Evolutionary conservation across 2,888 invertebrate species (phyloP), one percentile per base, ranked within the genome.

Genomic region (Temnothorax ravouxi): DNA sequence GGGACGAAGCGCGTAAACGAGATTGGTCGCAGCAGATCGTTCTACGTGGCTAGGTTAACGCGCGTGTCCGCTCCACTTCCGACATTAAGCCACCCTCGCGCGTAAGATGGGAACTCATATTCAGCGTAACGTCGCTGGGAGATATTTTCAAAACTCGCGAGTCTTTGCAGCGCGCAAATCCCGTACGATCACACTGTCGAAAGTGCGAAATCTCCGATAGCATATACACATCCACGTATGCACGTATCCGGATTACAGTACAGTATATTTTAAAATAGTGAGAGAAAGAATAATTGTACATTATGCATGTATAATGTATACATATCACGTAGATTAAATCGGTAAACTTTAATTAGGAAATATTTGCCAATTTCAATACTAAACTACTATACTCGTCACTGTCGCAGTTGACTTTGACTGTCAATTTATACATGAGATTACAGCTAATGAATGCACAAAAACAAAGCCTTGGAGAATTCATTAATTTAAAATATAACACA

Each of bases 41-140:
- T 91, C 92, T 91, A 91, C 90, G 86, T 87, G 88, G 91, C 86
- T 88, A 88, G 69, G 66, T 69, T 86, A 84, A 89, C 84, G 90
- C 88, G 87, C 91, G 89, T 89, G 91, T 92, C 85, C 93, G 94
- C 94, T 94, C 94, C 92, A 93, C 93, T 94, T 94, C 94, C 94
- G 93, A 94, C 92, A 93, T 93, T 94, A 92, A 93, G 91, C 94
- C 89, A 90, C 89, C 89, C 89, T 90, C 89, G 88, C 89, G 83
- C 86, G 83, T 85, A 85, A 86, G 87, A 84, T 38, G 15, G 83
- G 84, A 81, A 44, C 61, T 34, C 50, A 34, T 44, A 18, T 59
- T 67, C 41, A 34, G 34, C 56, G 54, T 25, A 21, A 47, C 50
- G n/a, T 64, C 61, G 38, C 44, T 44, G 66, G 69, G 18, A 77